Base-by-base conservation (phyloP, 2,113 vertebrate genomes). In the Murina feae region DNA sequence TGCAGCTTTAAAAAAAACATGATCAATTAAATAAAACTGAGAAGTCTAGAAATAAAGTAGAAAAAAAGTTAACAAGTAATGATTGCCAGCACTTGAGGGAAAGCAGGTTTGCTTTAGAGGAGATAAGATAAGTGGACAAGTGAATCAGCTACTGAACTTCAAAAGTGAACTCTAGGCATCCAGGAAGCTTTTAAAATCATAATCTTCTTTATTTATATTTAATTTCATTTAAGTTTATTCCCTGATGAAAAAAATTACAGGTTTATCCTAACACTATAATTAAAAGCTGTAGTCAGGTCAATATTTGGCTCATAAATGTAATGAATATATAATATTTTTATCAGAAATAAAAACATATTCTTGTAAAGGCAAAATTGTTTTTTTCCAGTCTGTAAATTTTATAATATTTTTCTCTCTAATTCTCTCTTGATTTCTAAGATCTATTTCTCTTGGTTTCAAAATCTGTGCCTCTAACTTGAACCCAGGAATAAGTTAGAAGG, bases 141-240 rank as follows among this genome's bases (percentile, higher is more conserved):
- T 7, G 9, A 44, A 28, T 63, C 1, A 8, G 49, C 8, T 83
- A 18, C 25, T 86, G 42, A 74, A 74, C 75, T 86, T 82, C 23
- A 12, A 42, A 90, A 71, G 9, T 39, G 82, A 96, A 69, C 30
- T 12, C 18, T 49, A 55, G 79, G 25, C 21, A 75, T 39, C 44
- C 18, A 39, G 21, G 51, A 47, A 90, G n/a, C 85, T 63, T 42
- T 90, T 79, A 81, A 92, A 68, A 37, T 87, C 90, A 84, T n/a
- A 53, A 30, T 25, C 7, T 69, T 69, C 35, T 89, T 86, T 49
- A 39, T 76, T 95, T 89, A 49, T 74, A 65, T 28, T 21, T 58
- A 86, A 91, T 90, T 92, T 81, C 35, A 86, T 74, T 85, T 91
- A 84, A 93, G 13, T 69, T 88, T 88, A 66, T 71, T 84, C 60